phyloP scores from a whole-genome alignment of 92 coral and sea anemone genomes.

The Meandrina meandrites region DNA sequence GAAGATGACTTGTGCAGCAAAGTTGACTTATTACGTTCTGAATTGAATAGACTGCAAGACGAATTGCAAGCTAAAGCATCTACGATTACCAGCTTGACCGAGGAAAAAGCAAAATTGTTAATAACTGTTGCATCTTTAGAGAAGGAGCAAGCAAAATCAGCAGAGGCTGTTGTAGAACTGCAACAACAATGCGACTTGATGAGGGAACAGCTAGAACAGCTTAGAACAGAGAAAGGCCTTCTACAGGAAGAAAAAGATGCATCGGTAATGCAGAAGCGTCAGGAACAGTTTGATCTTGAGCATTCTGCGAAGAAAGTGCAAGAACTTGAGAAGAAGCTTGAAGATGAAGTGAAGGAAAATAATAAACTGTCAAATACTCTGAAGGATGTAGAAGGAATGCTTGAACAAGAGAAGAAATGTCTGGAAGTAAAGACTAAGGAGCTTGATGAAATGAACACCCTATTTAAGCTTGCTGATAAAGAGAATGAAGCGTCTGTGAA shows the following conservation, averaged over 20 bases:
- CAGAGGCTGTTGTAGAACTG: conserved; percentile 52
- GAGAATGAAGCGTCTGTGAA: conserved; percentile 33
- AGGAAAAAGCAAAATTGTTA: conserved; percentile 35
- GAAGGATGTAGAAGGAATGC: conserved; percentile 37
- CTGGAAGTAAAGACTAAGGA: conserved; percentile 39
- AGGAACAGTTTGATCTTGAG: conserved; percentile 62
- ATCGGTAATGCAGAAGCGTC: conserved; percentile 54
- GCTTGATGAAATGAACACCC: conserved; percentile 22
- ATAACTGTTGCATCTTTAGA: conserved; percentile 15
- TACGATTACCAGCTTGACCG: conserved; percentile 10
- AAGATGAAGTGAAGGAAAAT: conserved; percentile 26
- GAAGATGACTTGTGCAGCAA: conserved; percentile 40
- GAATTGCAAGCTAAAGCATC: conserved; percentile 27
- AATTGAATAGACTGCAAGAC: conserved; percentile 33
- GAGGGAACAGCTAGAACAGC: conserved; percentile 59
- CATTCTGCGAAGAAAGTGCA: conserved; percentile 50
- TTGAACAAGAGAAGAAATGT: conserved; percentile 40
- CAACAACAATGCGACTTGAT: conserved; percentile 66
- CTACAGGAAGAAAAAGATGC: conserved; percentile 68
- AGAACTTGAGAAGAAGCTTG: conserved; percentile 33
- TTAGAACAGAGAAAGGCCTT: conserved; percentile 50
- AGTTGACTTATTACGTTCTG: conserved; percentile 42
- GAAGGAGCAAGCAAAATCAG: conserved; percentile 35
- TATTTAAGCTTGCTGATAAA: conserved; percentile 37
- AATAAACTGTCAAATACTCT: conserved; percentile 11